phyloP scores from a whole-genome alignment of 2,113 vertebrate species.

The Oceanites oceanicus region DNA sequence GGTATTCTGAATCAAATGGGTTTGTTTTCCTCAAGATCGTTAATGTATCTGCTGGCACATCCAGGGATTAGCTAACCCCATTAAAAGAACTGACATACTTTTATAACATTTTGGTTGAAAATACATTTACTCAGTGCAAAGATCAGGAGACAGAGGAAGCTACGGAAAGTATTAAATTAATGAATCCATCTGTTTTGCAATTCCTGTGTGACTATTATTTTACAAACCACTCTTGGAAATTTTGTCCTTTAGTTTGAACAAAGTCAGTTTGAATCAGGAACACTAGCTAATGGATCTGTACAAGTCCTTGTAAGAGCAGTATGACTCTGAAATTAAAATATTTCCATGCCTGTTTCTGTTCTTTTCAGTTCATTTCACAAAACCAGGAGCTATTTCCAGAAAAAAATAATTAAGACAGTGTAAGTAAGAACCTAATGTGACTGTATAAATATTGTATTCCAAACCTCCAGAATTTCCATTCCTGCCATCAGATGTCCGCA shows the following conservation, averaged over 20 bases:
- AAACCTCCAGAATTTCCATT: background rate
- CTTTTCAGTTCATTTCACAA: background rate
- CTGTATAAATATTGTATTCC: background rate
- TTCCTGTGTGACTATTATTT: background rate
- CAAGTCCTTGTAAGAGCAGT: background rate
- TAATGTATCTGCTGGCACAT: background rate
- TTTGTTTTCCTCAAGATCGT: background rate
- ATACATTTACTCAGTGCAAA: background rate
- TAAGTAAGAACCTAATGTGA: background rate
- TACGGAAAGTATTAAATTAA: background rate
- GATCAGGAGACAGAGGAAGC: background rate
- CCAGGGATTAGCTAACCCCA: background rate
- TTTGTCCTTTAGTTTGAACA: background rate
- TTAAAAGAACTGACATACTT: background rate
- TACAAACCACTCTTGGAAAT: background rate
- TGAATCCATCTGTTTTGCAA: background rate
- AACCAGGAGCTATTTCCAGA: background rate
- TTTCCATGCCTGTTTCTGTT: background rate
- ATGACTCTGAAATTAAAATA: background rate
- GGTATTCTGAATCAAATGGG: background rate
- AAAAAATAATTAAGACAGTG: background rate
- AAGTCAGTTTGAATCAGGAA: background rate
- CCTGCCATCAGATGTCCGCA: background rate
- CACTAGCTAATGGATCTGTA: background rate
- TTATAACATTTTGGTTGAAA: background rate